Evolutionary conservation across 2,113 vertebrate genomes (phyloP).

Genomic region (Brienomyrus brachyistius): DNA sequence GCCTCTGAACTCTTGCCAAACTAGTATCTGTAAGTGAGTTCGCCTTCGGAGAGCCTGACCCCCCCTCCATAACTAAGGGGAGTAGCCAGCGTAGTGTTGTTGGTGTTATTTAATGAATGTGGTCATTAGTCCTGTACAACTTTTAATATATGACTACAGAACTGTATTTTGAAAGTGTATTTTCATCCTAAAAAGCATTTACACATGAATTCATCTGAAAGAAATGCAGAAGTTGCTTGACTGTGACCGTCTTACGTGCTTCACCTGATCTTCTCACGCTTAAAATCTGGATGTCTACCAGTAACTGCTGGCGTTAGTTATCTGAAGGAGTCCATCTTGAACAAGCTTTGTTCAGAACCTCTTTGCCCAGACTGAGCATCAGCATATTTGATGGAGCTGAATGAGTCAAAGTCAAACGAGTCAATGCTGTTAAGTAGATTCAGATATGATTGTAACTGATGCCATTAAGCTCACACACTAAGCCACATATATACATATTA

Average conservation of each 20-base stretch:
- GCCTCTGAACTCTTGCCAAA: constrained; percentile 46
- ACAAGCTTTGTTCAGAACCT: background rate
- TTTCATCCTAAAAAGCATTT: constrained; percentile 41
- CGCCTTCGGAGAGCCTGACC: constrained; percentile 36
- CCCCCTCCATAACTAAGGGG: constrained; percentile 21
- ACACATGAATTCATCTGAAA: constrained; percentile 15
- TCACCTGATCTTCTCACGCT: background rate
- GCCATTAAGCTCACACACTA: constrained; percentile 5
- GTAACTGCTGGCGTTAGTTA: background rate
- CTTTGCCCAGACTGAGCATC: background rate
- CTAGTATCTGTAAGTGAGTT: constrained; percentile 36
- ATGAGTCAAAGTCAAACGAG: background rate
- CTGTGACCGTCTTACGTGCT: background rate
- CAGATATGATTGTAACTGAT: background rate
- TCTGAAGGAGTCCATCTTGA: background rate
- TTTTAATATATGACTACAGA: constrained; percentile 47
- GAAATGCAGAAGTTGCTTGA: constrained; percentile 28
- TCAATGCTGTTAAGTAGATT: background rate
- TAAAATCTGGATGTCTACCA: background rate
- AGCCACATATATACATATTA: background rate
- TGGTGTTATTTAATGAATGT: constrained; percentile 53
- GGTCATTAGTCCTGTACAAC: constrained; percentile 51
- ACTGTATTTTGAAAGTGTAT: constrained; percentile 43
- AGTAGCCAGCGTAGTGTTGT: constrained; percentile 42
- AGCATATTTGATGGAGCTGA: background rate